Percentiles rank a stretch among this genome's conserved stretches.
phyloP scores from a whole-genome alignment of 2,888 invertebrate species.

The Apotomis betuletana region DNA sequence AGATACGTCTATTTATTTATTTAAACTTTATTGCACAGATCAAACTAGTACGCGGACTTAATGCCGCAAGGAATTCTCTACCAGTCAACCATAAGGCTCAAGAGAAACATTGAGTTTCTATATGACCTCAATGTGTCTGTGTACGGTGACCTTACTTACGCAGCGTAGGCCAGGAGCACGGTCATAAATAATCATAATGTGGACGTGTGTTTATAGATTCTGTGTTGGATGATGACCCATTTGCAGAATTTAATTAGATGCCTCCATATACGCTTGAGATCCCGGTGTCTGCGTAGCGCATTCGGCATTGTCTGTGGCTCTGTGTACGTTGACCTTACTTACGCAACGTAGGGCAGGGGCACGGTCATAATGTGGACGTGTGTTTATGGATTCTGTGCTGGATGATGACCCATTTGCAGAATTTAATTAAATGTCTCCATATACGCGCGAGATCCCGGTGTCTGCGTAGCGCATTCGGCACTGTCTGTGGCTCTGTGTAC shows the following conservation, averaged over 20 bases:
- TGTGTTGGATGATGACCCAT: background rate
- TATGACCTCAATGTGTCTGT: constrained; percentile 49
- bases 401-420: background rate
- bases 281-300: constrained; percentile 52
- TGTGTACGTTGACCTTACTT: constrained; percentile 67
- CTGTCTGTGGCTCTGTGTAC: constrained; percentile 61
- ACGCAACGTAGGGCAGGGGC: constrained; percentile 31
- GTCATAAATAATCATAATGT: background rate
- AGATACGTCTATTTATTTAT: too few relatives aligned
- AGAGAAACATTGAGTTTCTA: constrained; percentile 7
- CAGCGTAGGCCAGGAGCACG: constrained; percentile 25
- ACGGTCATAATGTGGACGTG: constrained; percentile 4
- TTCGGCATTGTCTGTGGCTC: constrained; percentile 61
- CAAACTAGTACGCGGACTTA: too few relatives aligned
- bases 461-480: constrained; percentile 58
- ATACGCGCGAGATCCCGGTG: constrained; percentile 47
- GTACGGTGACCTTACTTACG: constrained; percentile 70
- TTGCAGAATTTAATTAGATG: too few relatives aligned
- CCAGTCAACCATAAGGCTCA: too few relatives aligned
- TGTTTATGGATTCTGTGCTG: background rate
- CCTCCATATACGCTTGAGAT: constrained; percentile 45
- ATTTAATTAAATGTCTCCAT: constrained; percentile 8
- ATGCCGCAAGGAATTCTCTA: too few relatives aligned
- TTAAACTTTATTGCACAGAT: too few relatives aligned
- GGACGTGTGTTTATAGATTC: constrained; percentile 1